A percentile compares a stretch with the other conserved stretches of the same genome.
Conservation (phyloP, 64 coral and sea anemone genomes). For the Montipora foliosa region DNA sequence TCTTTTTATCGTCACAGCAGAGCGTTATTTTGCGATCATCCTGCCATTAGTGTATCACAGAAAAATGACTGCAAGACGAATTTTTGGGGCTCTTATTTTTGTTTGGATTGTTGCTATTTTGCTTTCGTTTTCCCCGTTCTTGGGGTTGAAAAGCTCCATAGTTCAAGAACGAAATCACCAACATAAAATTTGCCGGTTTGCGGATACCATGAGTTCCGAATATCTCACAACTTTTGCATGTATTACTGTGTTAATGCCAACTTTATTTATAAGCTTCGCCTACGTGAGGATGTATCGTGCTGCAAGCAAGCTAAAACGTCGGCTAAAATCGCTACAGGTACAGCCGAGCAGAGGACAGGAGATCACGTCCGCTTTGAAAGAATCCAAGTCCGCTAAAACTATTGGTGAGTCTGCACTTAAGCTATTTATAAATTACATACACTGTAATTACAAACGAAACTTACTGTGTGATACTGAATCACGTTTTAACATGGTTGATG, state of each 20-base stretch:
- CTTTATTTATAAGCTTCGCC: constrained; percentile 54
- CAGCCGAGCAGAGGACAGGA: background rate
- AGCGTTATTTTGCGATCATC: constrained; percentile 71
- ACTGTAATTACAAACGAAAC: background rate
- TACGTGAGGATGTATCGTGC: constrained; percentile 61
- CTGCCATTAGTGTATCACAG: constrained; percentile 58
- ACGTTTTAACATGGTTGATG: too few relatives aligned
- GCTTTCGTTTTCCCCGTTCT: constrained; percentile 61
- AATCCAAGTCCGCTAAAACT: constrained; percentile 68
- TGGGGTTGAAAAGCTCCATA: constrained; percentile 21
- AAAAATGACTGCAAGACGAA: constrained; percentile 57
- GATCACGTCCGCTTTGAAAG: constrained; percentile 32
- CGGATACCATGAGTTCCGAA: constrained; percentile 61
- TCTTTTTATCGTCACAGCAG: constrained; percentile 57
- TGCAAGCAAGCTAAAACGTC: constrained; percentile 27
- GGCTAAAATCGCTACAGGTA: constrained; percentile 40
- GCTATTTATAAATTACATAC: background rate
- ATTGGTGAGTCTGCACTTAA: constrained; percentile 48
- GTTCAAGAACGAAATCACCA: constrained; percentile 27
- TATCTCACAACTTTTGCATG: constrained; percentile 60
- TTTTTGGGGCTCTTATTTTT: constrained; percentile 12
- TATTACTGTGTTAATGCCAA: constrained; percentile 57
- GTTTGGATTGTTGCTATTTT: constrained; percentile 47
- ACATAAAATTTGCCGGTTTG: constrained; percentile 67
- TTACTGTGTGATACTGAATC: too few relatives aligned